Percentiles rank a stretch among this genome's conserved stretches.
These are phyloP conservation scores for Euglossa dilemma DNA, from an alignment of 1,140 invertebrate genomes.

Conservation along the genomic window DNA sequence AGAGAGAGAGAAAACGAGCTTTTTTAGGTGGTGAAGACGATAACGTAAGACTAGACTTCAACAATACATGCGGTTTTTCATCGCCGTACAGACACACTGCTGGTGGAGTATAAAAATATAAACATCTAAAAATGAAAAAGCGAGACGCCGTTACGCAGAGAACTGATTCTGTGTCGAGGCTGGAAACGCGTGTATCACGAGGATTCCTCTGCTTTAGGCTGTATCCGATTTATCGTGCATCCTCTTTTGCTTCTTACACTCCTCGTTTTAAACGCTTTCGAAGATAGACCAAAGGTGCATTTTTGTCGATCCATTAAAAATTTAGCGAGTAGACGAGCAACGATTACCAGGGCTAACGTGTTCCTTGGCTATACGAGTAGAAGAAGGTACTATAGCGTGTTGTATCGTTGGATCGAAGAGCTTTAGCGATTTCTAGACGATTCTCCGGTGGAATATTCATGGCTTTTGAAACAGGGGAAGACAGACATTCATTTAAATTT, in stretches of 20 bases:
- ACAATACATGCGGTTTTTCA: conserved; percentile 79
- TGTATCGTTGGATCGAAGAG: neutral
- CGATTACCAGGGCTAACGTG: too few relatives aligned
- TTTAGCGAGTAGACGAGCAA: conserved; percentile 4
- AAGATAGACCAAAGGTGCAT: neutral
- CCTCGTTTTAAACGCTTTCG: neutral
- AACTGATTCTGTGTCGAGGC: conserved; percentile 51
- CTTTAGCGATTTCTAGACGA: neutral
- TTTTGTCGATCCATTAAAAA: conserved; percentile 46
- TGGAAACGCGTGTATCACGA: conserved; percentile 29
- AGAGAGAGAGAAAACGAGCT: neutral
- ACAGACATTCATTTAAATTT: conserved; percentile 44
- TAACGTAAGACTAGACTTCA: conserved; percentile 82
- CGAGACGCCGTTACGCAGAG: conserved; percentile 61
- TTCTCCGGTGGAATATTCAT: neutral
- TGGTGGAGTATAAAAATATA: conserved; percentile 81
- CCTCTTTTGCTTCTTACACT: neutral
- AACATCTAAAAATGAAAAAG: conserved; percentile 78
- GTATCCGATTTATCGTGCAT: neutral
- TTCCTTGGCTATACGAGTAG: neutral
- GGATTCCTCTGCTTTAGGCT: conserved; percentile 22
- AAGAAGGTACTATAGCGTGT: neutral
- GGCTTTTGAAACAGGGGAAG: conserved; percentile 24
- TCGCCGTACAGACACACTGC: conserved; percentile 70
- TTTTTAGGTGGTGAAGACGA: conserved; percentile 64